Conservation (phyloP, 2,888 invertebrate species). For the Tuberolachnus salignus region DNA sequence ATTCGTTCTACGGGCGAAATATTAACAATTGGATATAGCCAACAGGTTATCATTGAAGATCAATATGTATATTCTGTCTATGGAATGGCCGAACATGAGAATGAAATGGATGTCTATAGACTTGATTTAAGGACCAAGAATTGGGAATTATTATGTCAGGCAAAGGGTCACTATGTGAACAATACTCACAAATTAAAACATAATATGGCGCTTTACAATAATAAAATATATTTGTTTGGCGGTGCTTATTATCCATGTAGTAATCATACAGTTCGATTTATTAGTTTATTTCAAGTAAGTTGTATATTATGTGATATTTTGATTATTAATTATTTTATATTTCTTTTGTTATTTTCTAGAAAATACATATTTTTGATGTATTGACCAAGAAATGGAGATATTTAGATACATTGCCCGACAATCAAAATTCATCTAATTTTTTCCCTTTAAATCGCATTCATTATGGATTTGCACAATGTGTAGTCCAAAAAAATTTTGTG, state of each 20-base stretch:
- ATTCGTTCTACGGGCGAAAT: background rate
- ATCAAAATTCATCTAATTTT: background rate
- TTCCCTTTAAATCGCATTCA: constrained; percentile 1
- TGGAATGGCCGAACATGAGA: background rate
- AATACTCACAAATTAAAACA: background rate
- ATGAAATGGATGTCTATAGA: constrained; percentile 12
- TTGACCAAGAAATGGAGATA: background rate
- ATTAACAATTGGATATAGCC: background rate
- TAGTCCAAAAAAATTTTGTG: background rate
- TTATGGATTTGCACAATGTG: background rate
- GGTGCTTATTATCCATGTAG: background rate
- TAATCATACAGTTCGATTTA: background rate
- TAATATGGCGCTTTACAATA: background rate
- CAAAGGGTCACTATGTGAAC: background rate
- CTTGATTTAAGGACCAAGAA: background rate
- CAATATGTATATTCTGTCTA: background rate
- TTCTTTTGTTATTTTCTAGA: background rate
- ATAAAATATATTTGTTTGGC: background rate
- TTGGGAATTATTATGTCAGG: background rate
- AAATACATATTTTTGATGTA: constrained; percentile 4
- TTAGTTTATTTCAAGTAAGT: background rate
- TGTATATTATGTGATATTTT: no score
- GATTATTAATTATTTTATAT: background rate
- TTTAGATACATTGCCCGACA: background rate
- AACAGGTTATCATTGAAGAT: background rate